A percentile compares a stretch with the other conserved stretches of the same genome.
Evolutionary conservation across 35 echinoderm and acorn worm species (phyloP).

Genomic region (Ophioderma brevispina): DNA sequence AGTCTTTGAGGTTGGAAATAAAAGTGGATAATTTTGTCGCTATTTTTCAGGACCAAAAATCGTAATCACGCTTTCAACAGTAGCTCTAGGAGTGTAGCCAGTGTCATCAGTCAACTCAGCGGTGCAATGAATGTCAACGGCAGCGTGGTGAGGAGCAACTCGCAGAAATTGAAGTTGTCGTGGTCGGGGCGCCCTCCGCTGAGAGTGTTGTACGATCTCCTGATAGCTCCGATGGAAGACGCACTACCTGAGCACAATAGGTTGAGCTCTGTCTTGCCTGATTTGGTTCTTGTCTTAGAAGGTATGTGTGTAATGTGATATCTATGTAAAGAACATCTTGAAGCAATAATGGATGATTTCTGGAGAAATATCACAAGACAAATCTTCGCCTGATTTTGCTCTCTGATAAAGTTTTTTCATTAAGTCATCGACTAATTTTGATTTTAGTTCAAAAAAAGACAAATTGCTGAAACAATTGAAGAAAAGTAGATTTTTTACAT

Average conservation of each 20-base stretch:
- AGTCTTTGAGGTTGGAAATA: no score
- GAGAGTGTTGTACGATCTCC: constrained; percentile 89
- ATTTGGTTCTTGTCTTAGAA: constrained; percentile 93
- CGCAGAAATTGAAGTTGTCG: constrained; percentile 52
- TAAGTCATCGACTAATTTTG: no score
- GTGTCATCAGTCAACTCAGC: constrained; percentile 83
- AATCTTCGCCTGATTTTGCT: no score
- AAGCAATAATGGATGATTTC: no score
- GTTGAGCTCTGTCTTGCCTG: constrained; percentile 48
- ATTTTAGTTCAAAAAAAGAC: no score
- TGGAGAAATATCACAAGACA: no score
- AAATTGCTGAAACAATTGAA: no score
- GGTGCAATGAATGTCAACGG: constrained; percentile 79
- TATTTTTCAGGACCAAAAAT: constrained; percentile 30
- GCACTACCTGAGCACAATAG: constrained; percentile 56
- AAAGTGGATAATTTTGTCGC: no score
- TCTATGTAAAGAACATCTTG: no score
- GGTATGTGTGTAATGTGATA: no score
- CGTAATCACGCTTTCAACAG: constrained; percentile 80
- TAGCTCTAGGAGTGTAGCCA: constrained; percentile 69
- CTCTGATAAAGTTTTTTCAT: no score
- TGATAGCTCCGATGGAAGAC: constrained; percentile 92
- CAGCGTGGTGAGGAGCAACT: constrained; percentile 39
- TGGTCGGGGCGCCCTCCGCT: constrained; percentile 91
- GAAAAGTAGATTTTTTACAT: no score